phyloP scores from a whole-genome alignment of 2,888 invertebrate species.

The Synanthedon andrenaeformis region DNA sequence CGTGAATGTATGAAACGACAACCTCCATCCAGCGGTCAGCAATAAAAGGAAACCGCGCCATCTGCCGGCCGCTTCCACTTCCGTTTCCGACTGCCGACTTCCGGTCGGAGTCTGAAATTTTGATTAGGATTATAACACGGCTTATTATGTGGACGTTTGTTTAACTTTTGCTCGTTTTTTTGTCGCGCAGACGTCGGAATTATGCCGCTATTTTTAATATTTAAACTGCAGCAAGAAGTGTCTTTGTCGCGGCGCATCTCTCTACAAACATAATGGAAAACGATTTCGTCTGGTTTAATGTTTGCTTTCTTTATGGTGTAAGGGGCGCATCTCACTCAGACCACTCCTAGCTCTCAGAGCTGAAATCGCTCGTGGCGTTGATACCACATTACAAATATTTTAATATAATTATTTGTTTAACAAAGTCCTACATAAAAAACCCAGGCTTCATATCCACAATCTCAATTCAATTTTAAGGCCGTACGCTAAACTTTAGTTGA shows the following conservation, averaged over 20 bases:
- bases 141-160: conserved; percentile 35
- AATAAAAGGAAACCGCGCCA: conserved; percentile 61
- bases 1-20: conserved; percentile 10
- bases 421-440: too few relatives aligned
- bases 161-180: conserved; percentile 9
- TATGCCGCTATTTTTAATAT: not conserved
- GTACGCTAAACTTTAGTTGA: too few relatives aligned
- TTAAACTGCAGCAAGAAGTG: not conserved
- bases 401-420: too few relatives aligned
- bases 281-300: too few relatives aligned
- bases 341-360: too few relatives aligned
- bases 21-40: conserved; percentile 58
- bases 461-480: too few relatives aligned
- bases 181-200: conserved; percentile 1
- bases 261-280: too few relatives aligned
- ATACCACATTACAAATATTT: too few relatives aligned
- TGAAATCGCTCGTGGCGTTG: too few relatives aligned
- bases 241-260: not conserved
- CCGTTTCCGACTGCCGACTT: conserved; percentile 39
- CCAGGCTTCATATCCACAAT: too few relatives aligned
- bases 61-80: conserved; percentile 40
- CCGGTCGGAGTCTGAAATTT: conserved; percentile 48
- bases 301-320: too few relatives aligned
- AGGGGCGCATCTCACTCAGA: too few relatives aligned
- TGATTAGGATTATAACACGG: conserved; percentile 47